Evolutionary conservation across 2,797 vertebrate genomes (phyloP), one percentile per base, ranked within the genome.

Genomic region (Periophthalmus magnuspinnatus): DNA sequence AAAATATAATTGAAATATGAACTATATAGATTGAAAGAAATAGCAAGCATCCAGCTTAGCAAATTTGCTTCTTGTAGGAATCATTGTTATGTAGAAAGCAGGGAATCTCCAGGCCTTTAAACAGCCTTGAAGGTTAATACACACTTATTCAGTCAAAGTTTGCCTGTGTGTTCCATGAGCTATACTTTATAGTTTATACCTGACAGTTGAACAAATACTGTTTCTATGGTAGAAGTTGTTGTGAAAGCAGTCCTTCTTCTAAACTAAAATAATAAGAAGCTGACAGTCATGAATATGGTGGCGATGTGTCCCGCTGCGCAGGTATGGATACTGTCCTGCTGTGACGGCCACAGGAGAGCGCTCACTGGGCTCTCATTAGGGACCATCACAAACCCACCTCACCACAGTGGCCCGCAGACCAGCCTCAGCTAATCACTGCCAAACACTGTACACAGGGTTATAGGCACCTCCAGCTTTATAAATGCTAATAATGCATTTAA

Each of bases 271-370:
- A 89, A 88, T 91, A 89, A 89, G 79, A 73, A 34, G 11, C 67
- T 48, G 90, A 89, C 91, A 88, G 82, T 91, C 84, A 90, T 91
- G 88, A 89, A 92, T 91, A 93, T 84, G 87, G 85, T 92, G 93
- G 83, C 84, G 79, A 77, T 81, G 32, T 70, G 75, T 78, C 77
- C 71, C 41, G 82, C 47, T 32, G 77, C 45, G 11, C 54, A 34
- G 69, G 2, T 76, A 71, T 70, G 81, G 80, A 89, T 83, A 79
- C 66, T 74, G 69, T 71, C 78, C 82, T 80, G 73, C 82, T 84
- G 84, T 74, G 84, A 77, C 73, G 73, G 63, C 73, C 83, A 60
- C 68, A 3, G 64, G 77, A 80, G 60, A 62, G 64, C 5, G 19
- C 65, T 60, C 83, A 71, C 69, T 21, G 72, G 71, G 70, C 80